A percentile compares a stretch with the other conserved stretches of the same genome.
Conservation (phyloP, 2,797 vertebrate genomes). For the Cuculus canorus region DNA sequence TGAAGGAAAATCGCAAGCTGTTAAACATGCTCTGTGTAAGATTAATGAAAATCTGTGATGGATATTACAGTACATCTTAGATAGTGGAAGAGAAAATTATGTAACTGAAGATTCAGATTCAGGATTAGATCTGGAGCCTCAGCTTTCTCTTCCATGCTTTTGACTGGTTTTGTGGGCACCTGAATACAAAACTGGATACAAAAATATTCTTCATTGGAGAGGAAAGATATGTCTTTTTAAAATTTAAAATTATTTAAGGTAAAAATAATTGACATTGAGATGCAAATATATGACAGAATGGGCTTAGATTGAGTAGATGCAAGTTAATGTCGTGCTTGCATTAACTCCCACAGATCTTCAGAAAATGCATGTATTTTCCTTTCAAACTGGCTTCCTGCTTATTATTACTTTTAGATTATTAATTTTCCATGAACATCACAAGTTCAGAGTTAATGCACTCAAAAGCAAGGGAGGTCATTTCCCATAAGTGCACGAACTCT, state of each 20-base stretch:
- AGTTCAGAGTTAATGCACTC: neutral
- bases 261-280: neutral
- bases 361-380: neutral
- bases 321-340: neutral
- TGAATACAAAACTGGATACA: neutral
- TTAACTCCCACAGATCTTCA: neutral
- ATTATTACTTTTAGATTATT: neutral
- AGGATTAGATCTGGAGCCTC: neutral
- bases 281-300: neutral
- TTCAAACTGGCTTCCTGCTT: neutral
- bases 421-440: neutral
- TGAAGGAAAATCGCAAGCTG: neutral
- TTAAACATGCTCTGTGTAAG: neutral
- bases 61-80: slow-evolving; percentile 1
- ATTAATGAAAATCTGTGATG: neutral
- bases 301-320: neutral
- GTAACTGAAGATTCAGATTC: neutral
- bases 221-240: neutral
- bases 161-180: neutral
- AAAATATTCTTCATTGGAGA: neutral
- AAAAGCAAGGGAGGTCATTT: neutral
- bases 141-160: neutral
- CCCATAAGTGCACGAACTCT: neutral
- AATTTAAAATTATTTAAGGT: neutral
- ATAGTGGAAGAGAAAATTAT: slow-evolving; percentile 13